Percentiles rank a stretch among this genome's conserved stretches.
Conservation (phyloP, 2,113 vertebrate genomes). For the Fregetta grallaria region DNA sequence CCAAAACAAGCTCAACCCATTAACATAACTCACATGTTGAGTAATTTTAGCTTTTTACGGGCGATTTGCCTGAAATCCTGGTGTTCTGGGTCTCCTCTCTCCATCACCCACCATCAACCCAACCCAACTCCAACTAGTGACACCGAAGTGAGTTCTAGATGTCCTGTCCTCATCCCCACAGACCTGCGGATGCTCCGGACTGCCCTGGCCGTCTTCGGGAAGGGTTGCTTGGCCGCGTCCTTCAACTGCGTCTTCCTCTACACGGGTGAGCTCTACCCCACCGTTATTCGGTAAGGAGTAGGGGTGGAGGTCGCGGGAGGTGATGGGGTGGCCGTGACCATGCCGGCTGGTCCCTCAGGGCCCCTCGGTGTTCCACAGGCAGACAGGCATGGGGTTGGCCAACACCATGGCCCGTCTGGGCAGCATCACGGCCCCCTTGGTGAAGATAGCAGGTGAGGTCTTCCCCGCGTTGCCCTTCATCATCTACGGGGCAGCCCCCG, state of each 20-base stretch:
- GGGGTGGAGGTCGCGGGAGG: background rate
- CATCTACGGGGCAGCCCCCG: conserved; percentile 9
- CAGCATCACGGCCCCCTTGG: background rate
- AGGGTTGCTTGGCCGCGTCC: conserved; percentile 16
- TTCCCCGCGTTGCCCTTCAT: background rate
- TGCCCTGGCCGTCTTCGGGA: background rate
- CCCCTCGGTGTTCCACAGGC: background rate
- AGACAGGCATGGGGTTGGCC: conserved; percentile 16
- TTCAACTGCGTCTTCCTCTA: conserved; percentile 51
- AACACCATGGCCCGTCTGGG: conserved; percentile 35
- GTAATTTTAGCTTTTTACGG: accelerated
- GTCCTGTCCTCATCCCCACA: background rate
- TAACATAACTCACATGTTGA: accelerated
- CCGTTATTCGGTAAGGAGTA: background rate
- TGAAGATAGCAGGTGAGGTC: background rate
- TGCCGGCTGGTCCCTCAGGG: accelerated
- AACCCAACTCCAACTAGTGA: accelerated
- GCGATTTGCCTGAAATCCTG: background rate
- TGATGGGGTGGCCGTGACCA: accelerated
- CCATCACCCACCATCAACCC: conserved; percentile 68
- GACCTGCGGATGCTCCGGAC: background rate
- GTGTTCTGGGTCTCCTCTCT: too few species aligned
- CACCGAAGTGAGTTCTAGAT: background rate
- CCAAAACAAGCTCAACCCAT: accelerated
- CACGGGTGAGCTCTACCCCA: conserved; percentile 44